Evolutionary conservation across 2,888 invertebrate species (phyloP).

Genomic region (Emmelina monodactyla): DNA sequence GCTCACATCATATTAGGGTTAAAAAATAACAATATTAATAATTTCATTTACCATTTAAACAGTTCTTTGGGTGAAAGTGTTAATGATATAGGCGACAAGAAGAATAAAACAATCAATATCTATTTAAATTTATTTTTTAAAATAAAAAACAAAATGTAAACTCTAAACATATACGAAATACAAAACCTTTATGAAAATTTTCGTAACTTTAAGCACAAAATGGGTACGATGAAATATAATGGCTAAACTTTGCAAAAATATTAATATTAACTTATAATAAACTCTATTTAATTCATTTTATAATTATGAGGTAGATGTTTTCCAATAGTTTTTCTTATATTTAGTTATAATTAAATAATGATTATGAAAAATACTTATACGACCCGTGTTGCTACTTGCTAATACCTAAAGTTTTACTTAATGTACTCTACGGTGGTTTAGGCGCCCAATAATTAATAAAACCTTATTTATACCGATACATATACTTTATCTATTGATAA

Average conservation of each 20-base stretch:
- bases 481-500: too few relatives aligned
- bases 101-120: conserved; percentile 19
- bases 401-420: too few relatives aligned
- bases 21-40: too few relatives aligned
- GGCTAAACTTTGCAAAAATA: conserved; percentile 53
- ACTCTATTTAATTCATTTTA: conserved; percentile 54
- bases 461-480: too few relatives aligned
- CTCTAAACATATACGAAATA: conserved; percentile 52
- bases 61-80: too few relatives aligned
- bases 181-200: conserved; percentile 43
- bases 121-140: conserved; percentile 56
- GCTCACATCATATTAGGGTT: too few relatives aligned
- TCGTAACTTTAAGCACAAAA: conserved; percentile 35
- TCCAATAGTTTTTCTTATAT: conserved; percentile 45
- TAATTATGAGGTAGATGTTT: conserved; percentile 65
- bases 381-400: too few relatives aligned
- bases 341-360: conserved; percentile 37
- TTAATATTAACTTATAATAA: conserved; percentile 54
- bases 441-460: too few relatives aligned
- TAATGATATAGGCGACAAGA: conserved; percentile 12
- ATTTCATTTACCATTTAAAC: too few relatives aligned
- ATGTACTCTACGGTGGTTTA: too few relatives aligned
- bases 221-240: conserved; percentile 39
- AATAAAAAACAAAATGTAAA: conserved; percentile 61
- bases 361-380: conserved; percentile 32